Evolutionary conservation across 2,888 invertebrate genomes (phyloP), one percentile per base, ranked within the genome.

Genomic region (Formica aserva): DNA sequence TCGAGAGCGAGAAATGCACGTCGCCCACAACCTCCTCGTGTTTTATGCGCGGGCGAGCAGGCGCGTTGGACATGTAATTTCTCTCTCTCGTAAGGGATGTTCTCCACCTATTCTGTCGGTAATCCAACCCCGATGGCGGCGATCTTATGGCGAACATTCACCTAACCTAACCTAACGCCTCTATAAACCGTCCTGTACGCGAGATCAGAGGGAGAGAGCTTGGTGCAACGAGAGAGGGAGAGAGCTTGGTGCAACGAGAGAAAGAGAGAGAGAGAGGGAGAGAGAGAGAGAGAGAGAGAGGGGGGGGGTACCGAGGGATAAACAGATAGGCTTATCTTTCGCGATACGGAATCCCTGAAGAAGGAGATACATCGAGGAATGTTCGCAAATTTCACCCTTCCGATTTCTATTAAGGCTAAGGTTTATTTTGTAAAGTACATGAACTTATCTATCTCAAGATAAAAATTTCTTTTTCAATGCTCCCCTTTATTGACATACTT

Each of bases 101-200:
- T 55, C 45, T 32, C 8, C n/a, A 75, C 29, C 26, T 81, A 63
- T 13, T 62, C 81, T 26, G 75, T 55, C 63, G 63, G 81, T 76
- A 81, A 76, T 72, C 5, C 26, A 45, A 60, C 18, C 29, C 55
- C 3, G 41, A 71, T 26, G 35, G 26, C 45, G n/a, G 26, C 6
- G 15, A 76, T 67, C 48, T 48, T 65, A 76, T 11, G 22, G 63
- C 32, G 13, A 65, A 11, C 18, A 48, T 15, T 3, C 29, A 22
- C 22, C 22, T n/a, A n/a, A n/a, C n/a, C n/a, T n/a, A n/a, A 57
- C 22, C 32, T 60, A 67, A 60, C 13, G 22, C 3, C 45, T 45
- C 60, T n/a, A 72, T 77, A 57, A 76, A 55, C 38, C 55, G 26
- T 55, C 15, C 15, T 15, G 9, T 52, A 18, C 11, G 4, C 5